Evolutionary conservation across 2,113 vertebrate genomes (phyloP).

Genomic region (Saimiri boliviensis): DNA sequence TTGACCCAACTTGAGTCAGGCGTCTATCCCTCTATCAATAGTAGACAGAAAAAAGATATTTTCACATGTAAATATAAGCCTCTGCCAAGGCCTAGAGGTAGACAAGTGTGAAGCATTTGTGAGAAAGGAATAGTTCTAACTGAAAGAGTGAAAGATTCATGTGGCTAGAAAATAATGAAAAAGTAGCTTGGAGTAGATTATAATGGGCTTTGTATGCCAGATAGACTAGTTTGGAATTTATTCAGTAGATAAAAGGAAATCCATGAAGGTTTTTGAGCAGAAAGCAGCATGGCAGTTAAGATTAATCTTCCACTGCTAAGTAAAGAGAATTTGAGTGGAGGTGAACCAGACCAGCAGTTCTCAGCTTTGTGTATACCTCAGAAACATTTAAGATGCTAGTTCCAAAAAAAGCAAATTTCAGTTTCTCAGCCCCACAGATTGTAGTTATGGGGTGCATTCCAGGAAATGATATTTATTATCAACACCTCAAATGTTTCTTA

Average conservation of each 20-base stretch:
- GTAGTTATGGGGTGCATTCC: background rate
- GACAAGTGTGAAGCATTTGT: background rate
- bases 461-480: background rate
- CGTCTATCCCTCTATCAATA: background rate
- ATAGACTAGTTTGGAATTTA: background rate
- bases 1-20: background rate
- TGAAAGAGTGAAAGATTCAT: conserved; percentile 18
- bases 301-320: background rate
- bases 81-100: background rate
- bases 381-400: background rate
- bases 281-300: background rate
- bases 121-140: background rate
- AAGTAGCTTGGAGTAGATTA: background rate
- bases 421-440: background rate
- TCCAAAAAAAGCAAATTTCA: background rate
- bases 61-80: background rate
- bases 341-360: background rate
- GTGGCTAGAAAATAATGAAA: conserved; percentile 21
- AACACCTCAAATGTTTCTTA: background rate
- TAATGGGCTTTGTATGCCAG: background rate
- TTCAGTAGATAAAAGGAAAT: background rate
- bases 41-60: background rate
- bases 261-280: background rate
- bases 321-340: background rate
- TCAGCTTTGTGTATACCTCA: background rate